phyloP scores from a whole-genome alignment of 1,140 invertebrate genomes.

The Limonius californicus region DNA sequence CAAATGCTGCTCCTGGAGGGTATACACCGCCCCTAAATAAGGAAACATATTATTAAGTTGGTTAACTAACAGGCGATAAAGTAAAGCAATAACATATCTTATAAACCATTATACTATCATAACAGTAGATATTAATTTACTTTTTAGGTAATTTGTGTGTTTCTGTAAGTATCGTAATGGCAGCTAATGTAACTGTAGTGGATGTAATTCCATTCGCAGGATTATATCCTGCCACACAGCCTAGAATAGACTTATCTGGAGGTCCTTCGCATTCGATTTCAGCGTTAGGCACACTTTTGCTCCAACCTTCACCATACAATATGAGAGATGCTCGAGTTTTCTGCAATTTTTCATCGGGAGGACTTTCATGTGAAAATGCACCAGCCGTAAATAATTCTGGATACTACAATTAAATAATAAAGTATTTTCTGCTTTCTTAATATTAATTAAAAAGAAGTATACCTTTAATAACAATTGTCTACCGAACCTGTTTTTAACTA shows the following conservation, averaged over 20 bases:
- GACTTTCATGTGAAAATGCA: slow-evolving; percentile 62
- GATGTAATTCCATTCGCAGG: slow-evolving; percentile 82
- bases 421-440: neutral
- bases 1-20: slow-evolving; percentile 58
- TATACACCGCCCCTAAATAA: slow-evolving; percentile 55
- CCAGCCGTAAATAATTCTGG: slow-evolving; percentile 74
- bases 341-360: slow-evolving; percentile 61
- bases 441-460: too few relatives aligned
- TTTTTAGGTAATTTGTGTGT: slow-evolving; percentile 66
- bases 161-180: slow-evolving; percentile 73
- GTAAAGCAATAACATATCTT: too few relatives aligned
- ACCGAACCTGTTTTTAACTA: neutral
- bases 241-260: slow-evolving; percentile 66
- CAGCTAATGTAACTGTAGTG: slow-evolving; percentile 66
- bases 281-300: slow-evolving; percentile 57
- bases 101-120: too few relatives aligned
- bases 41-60: neutral
- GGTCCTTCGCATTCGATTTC: slow-evolving; percentile 56
- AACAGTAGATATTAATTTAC: too few relatives aligned
- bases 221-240: slow-evolving; percentile 60
- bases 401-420: slow-evolving; percentile 22
- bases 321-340: slow-evolving; percentile 62
- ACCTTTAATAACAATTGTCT: neutral
- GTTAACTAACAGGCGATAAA: neutral
- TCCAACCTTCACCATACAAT: slow-evolving; percentile 77